phyloP scores from a whole-genome alignment of 2,888 invertebrate genomes.

The Pandemis cinnamomeana region DNA sequence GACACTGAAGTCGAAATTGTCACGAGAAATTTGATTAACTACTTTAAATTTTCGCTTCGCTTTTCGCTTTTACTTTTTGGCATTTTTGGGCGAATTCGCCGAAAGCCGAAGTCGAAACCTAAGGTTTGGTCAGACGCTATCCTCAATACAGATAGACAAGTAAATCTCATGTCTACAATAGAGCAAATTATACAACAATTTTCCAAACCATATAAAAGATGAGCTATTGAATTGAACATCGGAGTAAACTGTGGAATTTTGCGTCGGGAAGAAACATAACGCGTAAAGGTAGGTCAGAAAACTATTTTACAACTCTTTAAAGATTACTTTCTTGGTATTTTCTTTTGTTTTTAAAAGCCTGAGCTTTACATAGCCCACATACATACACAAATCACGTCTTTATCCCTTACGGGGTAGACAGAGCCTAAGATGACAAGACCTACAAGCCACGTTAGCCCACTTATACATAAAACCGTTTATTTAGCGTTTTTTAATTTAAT shows the following conservation, averaged over 20 bases:
- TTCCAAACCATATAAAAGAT: conserved; percentile 7
- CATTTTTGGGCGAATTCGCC: too few relatives aligned
- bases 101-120: neutral
- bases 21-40: too few relatives aligned
- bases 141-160: conserved; percentile 1
- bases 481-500: too few relatives aligned
- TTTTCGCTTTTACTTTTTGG: too few relatives aligned
- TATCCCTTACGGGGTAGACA: too few relatives aligned
- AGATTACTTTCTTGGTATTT: neutral
- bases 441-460: too few relatives aligned
- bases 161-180: neutral
- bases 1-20: too few relatives aligned
- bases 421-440: too few relatives aligned
- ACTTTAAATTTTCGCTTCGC: too few relatives aligned
- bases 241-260: neutral
- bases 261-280: neutral
- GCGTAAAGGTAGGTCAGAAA: neutral
- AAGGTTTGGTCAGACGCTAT: neutral
- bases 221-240: neutral
- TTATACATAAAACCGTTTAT: too few relatives aligned
- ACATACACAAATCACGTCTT: too few relatives aligned
- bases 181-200: conserved; percentile 2
- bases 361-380: too few relatives aligned
- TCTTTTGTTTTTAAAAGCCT: neutral
- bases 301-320: neutral